A percentile compares a stretch with the other conserved stretches of the same genome.
Evolutionary conservation across 2,113 vertebrate species (phyloP).

Genomic region (Panurus biarmicus): DNA sequence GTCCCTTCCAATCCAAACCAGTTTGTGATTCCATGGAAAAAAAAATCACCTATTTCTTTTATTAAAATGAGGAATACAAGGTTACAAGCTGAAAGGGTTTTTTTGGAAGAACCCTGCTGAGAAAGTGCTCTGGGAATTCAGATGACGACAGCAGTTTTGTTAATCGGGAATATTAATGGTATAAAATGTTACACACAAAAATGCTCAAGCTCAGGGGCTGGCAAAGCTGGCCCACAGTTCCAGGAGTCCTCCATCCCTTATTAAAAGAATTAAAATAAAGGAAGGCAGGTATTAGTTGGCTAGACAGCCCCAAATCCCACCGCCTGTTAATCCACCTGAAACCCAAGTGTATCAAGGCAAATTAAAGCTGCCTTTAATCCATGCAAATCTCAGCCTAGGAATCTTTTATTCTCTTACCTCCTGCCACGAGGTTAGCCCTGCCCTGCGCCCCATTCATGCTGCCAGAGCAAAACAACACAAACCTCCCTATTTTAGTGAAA

Average conservation of each 20-base stretch:
- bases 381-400: constrained; percentile 9
- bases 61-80: background rate
- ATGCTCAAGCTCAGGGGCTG: background rate
- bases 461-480: background rate
- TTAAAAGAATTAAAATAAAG: constrained; percentile 1
- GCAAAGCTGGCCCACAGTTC: background rate
- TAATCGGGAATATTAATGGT: accelerated
- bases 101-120: background rate
- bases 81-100: background rate
- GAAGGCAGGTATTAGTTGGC: constrained; percentile 17
- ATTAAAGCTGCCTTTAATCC: constrained; percentile 51
- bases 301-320: constrained; percentile 32
- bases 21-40: background rate
- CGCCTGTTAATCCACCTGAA: constrained; percentile 12
- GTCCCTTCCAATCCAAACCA: background rate
- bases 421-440: background rate
- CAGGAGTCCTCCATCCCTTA: background rate
- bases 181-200: background rate
- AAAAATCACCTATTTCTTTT: background rate
- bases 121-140: background rate
- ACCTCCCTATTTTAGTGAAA: accelerated
- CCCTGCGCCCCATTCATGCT: background rate
- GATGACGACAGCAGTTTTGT: background rate
- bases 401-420: constrained; percentile 25
- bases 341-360: constrained; percentile 8